phyloP scores from a whole-genome alignment of 2,888 invertebrate species.

The Diplazon laetatorius region DNA sequence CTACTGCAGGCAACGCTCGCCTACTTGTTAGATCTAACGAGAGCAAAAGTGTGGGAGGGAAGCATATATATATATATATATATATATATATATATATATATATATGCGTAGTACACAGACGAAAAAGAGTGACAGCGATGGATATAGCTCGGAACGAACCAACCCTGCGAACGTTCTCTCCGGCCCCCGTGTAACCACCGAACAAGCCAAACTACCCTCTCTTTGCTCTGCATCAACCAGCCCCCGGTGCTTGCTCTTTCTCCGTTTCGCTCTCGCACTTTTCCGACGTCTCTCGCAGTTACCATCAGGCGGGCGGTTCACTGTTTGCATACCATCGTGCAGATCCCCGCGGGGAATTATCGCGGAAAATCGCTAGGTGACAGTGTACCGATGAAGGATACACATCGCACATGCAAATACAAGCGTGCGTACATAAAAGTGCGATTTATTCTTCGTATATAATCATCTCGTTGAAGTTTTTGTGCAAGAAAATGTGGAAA shows the following conservation, averaged over 20 bases:
- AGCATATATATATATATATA: background rate
- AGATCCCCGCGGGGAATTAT: constrained; percentile 69
- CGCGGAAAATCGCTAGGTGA: constrained; percentile 71
- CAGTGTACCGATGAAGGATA: constrained; percentile 56
- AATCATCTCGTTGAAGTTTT: background rate
- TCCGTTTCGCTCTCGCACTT: constrained; percentile 45
- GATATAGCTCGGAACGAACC: constrained; percentile 24
- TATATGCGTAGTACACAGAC: constrained; percentile 15
- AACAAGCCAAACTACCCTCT: constrained; percentile 60
- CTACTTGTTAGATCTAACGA: constrained; percentile 37
- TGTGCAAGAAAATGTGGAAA: background rate
- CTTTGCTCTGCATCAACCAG: constrained; percentile 60
- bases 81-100: constrained; percentile 8
- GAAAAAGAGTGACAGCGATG: constrained; percentile 35
- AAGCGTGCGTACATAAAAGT: background rate
- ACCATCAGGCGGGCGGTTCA: constrained; percentile 33
- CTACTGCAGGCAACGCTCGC: constrained; percentile 23
- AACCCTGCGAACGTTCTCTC: constrained; percentile 35
- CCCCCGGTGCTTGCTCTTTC: constrained; percentile 54
- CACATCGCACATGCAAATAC: constrained; percentile 41
- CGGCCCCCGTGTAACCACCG: constrained; percentile 54
- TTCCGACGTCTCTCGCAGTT: constrained; percentile 13
- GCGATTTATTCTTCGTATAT: background rate
- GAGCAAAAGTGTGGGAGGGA: constrained; percentile 17
- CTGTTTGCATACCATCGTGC: constrained; percentile 74